Evolutionary conservation across 2,113 vertebrate species (phyloP).

Genomic region (Leuciscus idus): DNA sequence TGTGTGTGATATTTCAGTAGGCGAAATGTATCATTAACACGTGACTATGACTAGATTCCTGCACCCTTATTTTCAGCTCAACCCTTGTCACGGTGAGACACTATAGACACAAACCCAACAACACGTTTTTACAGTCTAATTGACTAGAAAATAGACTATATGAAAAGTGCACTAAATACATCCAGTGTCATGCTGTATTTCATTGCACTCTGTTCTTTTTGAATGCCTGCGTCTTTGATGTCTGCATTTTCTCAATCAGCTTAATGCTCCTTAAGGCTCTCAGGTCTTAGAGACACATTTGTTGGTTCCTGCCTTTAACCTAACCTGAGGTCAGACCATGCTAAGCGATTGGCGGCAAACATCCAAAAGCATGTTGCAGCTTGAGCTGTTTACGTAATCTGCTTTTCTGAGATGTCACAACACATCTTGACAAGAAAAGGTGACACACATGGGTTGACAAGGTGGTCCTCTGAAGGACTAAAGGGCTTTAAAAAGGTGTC

Average conservation of each 20-base stretch:
- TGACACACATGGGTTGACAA: constrained; percentile 12
- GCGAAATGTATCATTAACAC: background rate
- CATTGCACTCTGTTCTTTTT: background rate
- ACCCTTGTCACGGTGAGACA: background rate
- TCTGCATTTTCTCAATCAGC: constrained; percentile 39
- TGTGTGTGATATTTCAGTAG: background rate
- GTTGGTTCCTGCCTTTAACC: constrained; percentile 33
- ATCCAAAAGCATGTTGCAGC: constrained; percentile 52
- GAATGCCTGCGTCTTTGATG: background rate
- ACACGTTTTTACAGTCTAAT: background rate
- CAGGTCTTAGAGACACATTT: constrained; percentile 41
- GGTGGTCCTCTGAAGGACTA: constrained; percentile 49
- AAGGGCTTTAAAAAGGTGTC: constrained; percentile 37
- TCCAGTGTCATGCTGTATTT: background rate
- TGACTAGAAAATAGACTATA: background rate
- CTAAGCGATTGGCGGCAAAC: constrained; percentile 45
- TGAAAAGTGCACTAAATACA: background rate
- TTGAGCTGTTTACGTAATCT: constrained; percentile 57
- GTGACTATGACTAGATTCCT: background rate
- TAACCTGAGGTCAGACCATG: constrained; percentile 23
- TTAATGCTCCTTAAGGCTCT: constrained; percentile 68
- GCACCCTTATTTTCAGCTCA: background rate
- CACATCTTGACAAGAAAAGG: background rate
- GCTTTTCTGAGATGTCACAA: constrained; percentile 49
- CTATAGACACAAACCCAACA: background rate